phyloP scores from a whole-genome alignment of 2,797 vertebrate genomes.

The Falco berigora region DNA sequence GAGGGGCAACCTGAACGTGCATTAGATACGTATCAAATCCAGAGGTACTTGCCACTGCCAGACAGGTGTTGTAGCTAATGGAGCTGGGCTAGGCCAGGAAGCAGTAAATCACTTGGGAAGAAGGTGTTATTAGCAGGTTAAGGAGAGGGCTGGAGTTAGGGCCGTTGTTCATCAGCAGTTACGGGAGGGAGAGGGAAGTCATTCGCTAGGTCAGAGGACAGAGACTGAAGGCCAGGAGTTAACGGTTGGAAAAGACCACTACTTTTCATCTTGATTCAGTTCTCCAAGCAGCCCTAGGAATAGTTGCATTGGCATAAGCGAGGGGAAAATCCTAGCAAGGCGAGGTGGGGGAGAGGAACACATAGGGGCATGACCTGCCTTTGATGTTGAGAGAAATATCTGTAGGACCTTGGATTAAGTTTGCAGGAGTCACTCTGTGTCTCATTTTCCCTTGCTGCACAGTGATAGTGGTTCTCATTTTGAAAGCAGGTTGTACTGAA shows the following conservation, averaged over 20 bases:
- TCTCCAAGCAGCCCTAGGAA: not conserved
- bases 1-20: not conserved
- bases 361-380: not conserved
- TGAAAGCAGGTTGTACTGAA: not conserved
- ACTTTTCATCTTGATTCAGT: not conserved
- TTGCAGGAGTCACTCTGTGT: not conserved
- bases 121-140: not conserved
- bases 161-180: not conserved
- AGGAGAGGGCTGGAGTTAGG: not conserved
- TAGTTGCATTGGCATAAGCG: not conserved
- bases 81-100: not conserved
- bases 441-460: not conserved
- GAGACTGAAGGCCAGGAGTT: not conserved
- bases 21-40: rapidly evolving
- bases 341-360: not conserved
- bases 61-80: not conserved
- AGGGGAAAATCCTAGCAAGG: not conserved
- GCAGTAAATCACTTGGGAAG: not conserved
- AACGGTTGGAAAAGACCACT: not conserved
- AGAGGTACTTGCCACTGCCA: not conserved
- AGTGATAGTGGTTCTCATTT: not conserved
- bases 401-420: not conserved
- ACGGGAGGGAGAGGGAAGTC: not conserved
- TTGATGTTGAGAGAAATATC: not conserved
- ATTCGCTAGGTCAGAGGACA: not conserved